Base-by-base conservation (phyloP, 1,140 invertebrate species). In the Zeugodacus cucurbitae region DNA sequence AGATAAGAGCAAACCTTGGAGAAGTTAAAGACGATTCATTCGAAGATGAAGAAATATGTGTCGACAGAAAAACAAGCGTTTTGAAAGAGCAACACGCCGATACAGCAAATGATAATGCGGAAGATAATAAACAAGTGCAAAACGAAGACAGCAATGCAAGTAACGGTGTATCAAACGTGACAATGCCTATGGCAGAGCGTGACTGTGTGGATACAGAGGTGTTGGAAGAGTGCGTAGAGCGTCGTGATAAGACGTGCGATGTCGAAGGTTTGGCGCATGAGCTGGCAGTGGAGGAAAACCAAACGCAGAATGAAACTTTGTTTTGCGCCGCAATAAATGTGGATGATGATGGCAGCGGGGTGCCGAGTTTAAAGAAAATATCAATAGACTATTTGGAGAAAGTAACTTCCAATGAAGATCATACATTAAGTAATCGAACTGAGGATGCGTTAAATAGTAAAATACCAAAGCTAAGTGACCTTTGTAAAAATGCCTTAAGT, bases 401-500 rank as follows among this genome's bases (percentile, higher is more conserved):
- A 54, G 74, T 48, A 82, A 82, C 44, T 48, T 48, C 20, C 41
- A 48, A 7, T 48, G 74, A 48, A 82, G 7, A 82, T 48, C 41
- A 82, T 48, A 26, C 22, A 48, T 26, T 29, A 22, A 48, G 10
- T 82, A 37, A 58, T 86, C 34, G 82, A 89, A 44, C 86, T 82
- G 74, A 82, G n/a, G 74, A 82, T 48, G 74, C 34, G 37, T 48
- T 88, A 87, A 87, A 87, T 87, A 57, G 57, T 67, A 82, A 62
- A 62, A 90, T 93, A 91, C 91, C 92, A 90, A 93, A 93, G 91
- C 89, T 93, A 93, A 93, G 92, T 93, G 92, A 93, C 90, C 92
- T 93, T 93, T 93, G 92, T 92, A 91, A 91, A 89, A 92, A 89
- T 93, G 92, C 92, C 91, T 92, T 93, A 93, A 92, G 91, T 90